Evolutionary conservation across 2,888 invertebrate genomes (phyloP).

Genomic region (Nomada lathburiana): DNA sequence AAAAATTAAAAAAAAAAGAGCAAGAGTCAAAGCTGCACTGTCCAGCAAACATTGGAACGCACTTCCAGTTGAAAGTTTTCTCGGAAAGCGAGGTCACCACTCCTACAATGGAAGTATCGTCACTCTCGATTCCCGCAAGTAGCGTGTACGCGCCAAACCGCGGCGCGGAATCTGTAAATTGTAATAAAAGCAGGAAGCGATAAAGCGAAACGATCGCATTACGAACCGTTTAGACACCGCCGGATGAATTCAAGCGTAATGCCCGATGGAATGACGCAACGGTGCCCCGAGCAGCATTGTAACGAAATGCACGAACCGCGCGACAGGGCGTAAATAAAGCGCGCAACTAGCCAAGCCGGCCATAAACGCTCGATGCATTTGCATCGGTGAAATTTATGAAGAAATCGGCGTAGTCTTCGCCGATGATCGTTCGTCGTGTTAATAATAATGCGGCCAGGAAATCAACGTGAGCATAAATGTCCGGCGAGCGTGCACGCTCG

Average conservation of each 20-base stretch:
- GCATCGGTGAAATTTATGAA: slow-evolving; percentile 50
- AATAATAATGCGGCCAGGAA: slow-evolving; percentile 41
- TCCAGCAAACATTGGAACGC: neutral
- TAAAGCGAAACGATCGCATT: slow-evolving; percentile 53
- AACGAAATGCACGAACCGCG: slow-evolving; percentile 36
- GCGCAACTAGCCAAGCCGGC: neutral
- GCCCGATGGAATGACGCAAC: slow-evolving; percentile 31
- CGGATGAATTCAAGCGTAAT: slow-evolving; percentile 29
- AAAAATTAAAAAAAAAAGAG: neutral
- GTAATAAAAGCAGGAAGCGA: slow-evolving; percentile 56
- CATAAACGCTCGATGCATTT: slow-evolving; percentile 31
- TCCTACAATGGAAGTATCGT: neutral
- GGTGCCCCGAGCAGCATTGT: slow-evolving; percentile 35
- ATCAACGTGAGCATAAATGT: slow-evolving; percentile 21
- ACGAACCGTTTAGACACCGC: slow-evolving; percentile 37
- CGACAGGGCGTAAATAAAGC: slow-evolving; percentile 37
- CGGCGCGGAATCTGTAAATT: slow-evolving; percentile 48
- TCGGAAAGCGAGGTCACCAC: slow-evolving; percentile 1
- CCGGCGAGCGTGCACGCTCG: neutral
- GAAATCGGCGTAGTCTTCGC: slow-evolving; percentile 39
- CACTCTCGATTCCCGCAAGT: slow-evolving; percentile 14
- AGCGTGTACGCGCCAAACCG: neutral
- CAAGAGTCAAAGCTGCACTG: neutral
- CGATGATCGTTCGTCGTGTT: slow-evolving; percentile 6
- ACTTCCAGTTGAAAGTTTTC: slow-evolving; percentile 3